Conservation (phyloP, 1,140 invertebrate genomes). For the Mycetomoellerius zeteki region DNA sequence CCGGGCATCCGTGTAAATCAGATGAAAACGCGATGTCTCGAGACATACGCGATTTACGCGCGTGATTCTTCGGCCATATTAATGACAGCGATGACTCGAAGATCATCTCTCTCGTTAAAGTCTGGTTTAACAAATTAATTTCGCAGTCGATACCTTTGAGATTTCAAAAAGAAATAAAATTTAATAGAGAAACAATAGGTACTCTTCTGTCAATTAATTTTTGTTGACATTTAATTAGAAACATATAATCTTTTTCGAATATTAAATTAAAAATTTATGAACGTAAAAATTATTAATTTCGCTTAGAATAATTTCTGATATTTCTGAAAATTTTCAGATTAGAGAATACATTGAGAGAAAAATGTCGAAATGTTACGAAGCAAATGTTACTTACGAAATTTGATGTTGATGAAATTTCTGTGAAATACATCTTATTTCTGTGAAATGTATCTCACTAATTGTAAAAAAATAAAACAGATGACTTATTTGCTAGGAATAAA, state of each 20-base stretch:
- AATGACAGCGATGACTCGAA: constrained; percentile 23
- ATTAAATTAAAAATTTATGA: neutral
- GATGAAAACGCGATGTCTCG: neutral
- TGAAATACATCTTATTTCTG: too few species aligned
- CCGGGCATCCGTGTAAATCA: constrained; percentile 60
- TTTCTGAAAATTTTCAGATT: neutral
- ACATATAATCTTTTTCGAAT: neutral
- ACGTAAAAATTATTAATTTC: neutral
- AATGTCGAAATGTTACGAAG: too few species aligned
- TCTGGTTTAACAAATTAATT: constrained; percentile 30
- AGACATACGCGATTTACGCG: neutral
- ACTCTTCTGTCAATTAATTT: neutral
- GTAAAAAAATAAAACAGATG: too few species aligned
- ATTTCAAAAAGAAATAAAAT: constrained; percentile 7
- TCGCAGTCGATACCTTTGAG: neutral
- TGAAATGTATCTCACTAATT: too few species aligned
- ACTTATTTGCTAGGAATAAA: too few species aligned
- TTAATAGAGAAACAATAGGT: neutral
- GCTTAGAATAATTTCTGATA: neutral
- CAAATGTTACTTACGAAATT: too few species aligned
- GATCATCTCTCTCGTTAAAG: neutral
- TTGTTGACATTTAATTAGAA: neutral
- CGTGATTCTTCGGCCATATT: constrained; percentile 21
- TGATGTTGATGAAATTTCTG: too few species aligned
- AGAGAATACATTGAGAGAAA: too few species aligned